A percentile compares a stretch with the other conserved stretches of the same genome.
Evolutionary conservation across 2,113 vertebrate species (phyloP).

Genomic region (Cyphotilapia sp.): DNA sequence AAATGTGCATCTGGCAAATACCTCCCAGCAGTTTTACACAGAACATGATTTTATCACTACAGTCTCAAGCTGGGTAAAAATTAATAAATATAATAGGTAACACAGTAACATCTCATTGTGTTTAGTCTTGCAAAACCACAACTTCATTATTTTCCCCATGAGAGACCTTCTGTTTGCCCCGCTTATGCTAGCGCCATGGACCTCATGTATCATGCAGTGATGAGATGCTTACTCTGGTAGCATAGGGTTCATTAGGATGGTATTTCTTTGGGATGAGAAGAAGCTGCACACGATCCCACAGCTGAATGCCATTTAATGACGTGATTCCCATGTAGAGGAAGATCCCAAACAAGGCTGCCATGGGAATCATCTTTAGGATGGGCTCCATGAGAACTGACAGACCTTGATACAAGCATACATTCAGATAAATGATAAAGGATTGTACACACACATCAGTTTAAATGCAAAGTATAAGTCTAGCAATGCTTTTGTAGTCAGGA

Average conservation of each 20-base stretch:
- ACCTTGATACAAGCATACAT: constrained; percentile 62
- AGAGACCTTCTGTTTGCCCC: neutral
- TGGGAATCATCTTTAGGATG: constrained; percentile 84
- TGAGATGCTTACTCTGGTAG: constrained; percentile 73
- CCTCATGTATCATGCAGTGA: neutral
- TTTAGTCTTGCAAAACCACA: neutral
- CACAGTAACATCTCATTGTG: neutral
- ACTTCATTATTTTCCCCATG: neutral
- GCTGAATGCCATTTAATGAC: constrained; percentile 90
- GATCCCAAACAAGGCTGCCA: constrained; percentile 92
- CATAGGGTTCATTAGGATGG: constrained; percentile 81
- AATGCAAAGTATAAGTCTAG: neutral
- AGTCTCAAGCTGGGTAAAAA: neutral
- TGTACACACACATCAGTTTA: neutral
- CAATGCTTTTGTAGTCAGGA: neutral
- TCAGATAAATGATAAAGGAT: neutral
- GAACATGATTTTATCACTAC: neutral
- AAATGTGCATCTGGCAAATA: neutral
- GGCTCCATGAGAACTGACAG: constrained; percentile 94
- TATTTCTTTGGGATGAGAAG: constrained; percentile 89
- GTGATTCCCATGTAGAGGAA: constrained; percentile 99
- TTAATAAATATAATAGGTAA: neutral
- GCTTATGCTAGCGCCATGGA: neutral
- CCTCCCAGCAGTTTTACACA: neutral
- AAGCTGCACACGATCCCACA: constrained; percentile 89